phyloP scores from a whole-genome alignment of 2,113 vertebrate species.

The Polypterus senegalus region DNA sequence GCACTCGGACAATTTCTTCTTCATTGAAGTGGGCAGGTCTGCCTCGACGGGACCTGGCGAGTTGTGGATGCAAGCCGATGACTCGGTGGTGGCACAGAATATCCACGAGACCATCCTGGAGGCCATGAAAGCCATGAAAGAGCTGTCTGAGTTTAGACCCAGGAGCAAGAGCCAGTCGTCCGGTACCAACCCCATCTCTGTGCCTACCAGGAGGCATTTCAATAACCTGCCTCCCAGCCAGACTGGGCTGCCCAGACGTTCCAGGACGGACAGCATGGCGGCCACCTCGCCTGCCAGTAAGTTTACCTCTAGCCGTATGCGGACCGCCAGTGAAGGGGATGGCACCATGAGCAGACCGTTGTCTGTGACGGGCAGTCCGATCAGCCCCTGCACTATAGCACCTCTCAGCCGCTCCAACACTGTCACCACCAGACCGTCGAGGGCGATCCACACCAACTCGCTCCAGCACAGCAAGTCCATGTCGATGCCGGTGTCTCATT shows the following conservation, averaged over 20 bases:
- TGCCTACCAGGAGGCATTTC: conserved; percentile 59
- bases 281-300: conserved; percentile 49
- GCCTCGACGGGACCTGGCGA: conserved; percentile 90
- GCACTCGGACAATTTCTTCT: conserved; percentile 96
- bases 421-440: conserved; percentile 40
- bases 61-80: conserved; percentile 96
- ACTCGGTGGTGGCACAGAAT: conserved; percentile 93
- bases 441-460: conserved; percentile 45
- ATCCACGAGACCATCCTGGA: conserved; percentile 95
- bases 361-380: conserved; percentile 68
- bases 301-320: conserved; percentile 54
- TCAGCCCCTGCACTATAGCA: conserved; percentile 66
- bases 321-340: conserved; percentile 71
- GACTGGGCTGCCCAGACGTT: conserved; percentile 59
- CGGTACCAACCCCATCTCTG: conserved; percentile 56
- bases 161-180: conserved; percentile 97
- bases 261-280: conserved; percentile 67
- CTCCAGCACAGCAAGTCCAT: conserved; percentile 81
- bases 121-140: conserved; percentile 94
- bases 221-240: conserved; percentile 67
- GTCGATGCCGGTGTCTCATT: conserved; percentile 76
- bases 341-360: conserved; percentile 56
- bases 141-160: conserved; percentile 86
- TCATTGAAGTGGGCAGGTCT: conserved; percentile 91
- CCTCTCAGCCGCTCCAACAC: conserved; percentile 77